A percentile compares a stretch with the other conserved stretches of the same genome.
Evolutionary conservation across 2,888 invertebrate species (phyloP).

Genomic region (Leptinotarsa rubiginosa): DNA sequence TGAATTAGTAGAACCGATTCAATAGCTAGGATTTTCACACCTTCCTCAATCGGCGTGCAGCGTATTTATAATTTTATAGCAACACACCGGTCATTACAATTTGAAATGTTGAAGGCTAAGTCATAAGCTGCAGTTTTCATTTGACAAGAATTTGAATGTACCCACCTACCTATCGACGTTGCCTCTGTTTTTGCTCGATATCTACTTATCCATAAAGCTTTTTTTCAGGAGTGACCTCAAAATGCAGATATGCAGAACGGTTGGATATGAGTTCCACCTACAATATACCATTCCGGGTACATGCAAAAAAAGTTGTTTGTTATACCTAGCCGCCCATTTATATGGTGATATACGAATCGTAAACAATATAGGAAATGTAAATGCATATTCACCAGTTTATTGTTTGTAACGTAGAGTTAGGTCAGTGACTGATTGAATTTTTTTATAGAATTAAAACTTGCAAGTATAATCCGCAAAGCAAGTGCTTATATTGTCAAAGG

Average conservation of each 20-base stretch:
- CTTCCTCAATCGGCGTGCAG: background rate
- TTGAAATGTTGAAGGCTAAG: slow-evolving; percentile 17
- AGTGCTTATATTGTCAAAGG: too few species aligned
- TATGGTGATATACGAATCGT: slow-evolving; percentile 32
- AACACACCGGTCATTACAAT: slow-evolving; percentile 16
- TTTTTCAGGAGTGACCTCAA: slow-evolving; percentile 20
- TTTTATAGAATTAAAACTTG: too few species aligned
- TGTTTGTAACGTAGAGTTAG: slow-evolving; percentile 14
- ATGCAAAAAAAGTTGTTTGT: slow-evolving; percentile 35
- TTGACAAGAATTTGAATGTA: slow-evolving; percentile 18
- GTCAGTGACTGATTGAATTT: slow-evolving; percentile 11
- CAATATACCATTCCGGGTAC: slow-evolving; percentile 21
- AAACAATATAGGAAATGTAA: slow-evolving; percentile 25
- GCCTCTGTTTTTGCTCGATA: slow-evolving; percentile 16
- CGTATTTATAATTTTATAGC: slow-evolving; percentile 15
- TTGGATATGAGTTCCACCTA: slow-evolving; percentile 39
- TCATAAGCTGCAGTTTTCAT: slow-evolving; percentile 14
- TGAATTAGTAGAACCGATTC: background rate
- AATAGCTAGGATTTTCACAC: background rate
- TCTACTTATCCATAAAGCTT: background rate
- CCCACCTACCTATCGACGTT: slow-evolving; percentile 12
- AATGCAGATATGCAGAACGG: slow-evolving; percentile 29
- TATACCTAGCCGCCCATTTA: slow-evolving; percentile 33
- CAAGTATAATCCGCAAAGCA: too few species aligned
- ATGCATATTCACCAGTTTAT: slow-evolving; percentile 24